Evolutionary conservation across 2,888 invertebrate species (phyloP).

Genomic region (Tuberolachnus salignus): DNA sequence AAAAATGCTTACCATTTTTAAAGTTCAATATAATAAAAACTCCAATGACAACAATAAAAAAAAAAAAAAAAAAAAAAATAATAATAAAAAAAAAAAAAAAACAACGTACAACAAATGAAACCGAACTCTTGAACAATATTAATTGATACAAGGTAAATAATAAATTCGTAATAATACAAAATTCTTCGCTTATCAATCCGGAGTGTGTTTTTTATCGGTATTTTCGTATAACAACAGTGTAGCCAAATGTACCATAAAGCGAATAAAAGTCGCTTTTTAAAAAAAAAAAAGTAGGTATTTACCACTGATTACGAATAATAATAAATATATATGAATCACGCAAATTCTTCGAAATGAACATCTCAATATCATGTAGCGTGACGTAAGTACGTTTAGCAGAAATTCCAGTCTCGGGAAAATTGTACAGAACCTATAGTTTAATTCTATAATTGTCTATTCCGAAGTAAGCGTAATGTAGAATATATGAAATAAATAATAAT

Average conservation of each 20-base stretch:
- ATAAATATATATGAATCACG: too few relatives aligned
- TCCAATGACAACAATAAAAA: not conserved
- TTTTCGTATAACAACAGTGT: not conserved
- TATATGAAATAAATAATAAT: too few relatives aligned
- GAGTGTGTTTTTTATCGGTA: slow-evolving; percentile 1
- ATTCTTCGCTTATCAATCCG: slow-evolving; percentile 15
- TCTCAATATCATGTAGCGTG: too few relatives aligned
- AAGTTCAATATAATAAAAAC: not conserved
- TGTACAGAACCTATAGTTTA: too few relatives aligned
- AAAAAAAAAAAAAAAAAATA: not conserved
- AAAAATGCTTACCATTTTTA: slow-evolving; percentile 24
- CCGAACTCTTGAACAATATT: not conserved
- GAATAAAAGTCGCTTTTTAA: too few relatives aligned
- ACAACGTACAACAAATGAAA: not conserved
- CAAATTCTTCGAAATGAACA: too few relatives aligned
- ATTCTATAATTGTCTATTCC: too few relatives aligned
- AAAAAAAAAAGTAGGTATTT: too few relatives aligned
- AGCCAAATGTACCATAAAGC: not conserved
- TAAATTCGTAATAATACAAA: slow-evolving; percentile 6
- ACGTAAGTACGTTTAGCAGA: too few relatives aligned
- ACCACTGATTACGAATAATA: too few relatives aligned
- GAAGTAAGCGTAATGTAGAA: too few relatives aligned
- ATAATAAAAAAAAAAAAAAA: not conserved
- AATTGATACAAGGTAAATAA: not conserved
- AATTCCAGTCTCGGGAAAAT: too few relatives aligned